Base-by-base conservation (phyloP, 2,113 vertebrate genomes). In the Trogon melanurus region DNA sequence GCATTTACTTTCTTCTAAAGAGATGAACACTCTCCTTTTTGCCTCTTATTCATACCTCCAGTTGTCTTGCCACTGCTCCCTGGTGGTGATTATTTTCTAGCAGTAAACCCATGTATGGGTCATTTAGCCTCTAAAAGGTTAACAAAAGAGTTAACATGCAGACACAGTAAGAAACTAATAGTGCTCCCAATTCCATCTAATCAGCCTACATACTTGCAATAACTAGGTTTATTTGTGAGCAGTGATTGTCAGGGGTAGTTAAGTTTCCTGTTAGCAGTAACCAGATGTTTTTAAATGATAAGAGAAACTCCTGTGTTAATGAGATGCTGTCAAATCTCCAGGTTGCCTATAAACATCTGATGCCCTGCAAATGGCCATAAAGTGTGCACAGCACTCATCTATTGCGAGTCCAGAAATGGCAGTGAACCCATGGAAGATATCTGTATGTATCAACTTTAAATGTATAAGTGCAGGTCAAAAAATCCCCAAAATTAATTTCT, bases 341-440 rank as follows among this genome's bases (percentile, higher is more conserved):
- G n/a, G 65, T 23, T 78, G n/a, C 16, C 41, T 27, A 60, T 58
- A 66, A 94, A 89, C 7, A 58, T 79, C 16, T 30, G 27, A 85
- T 62, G 56, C 44, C 65, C 80, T 75, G 29, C 48, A 74, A 79
- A 72, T 16, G 36, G n/a, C 26, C 27, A 51, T 50, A 54, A 92
- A 38, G 7, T 12, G 6, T 27, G 12, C 0, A 0, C 10, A 73
- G 14, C 27, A 16, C 18, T 66, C 25, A 58, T 29, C 58, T 44
- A 45, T 2, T 36, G 5, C 41, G 87, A 57, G 69, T 47, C 60
- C 44, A 79, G 80, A 94, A 91, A 81, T 38, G 26, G 22, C 44
- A 41, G 17, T 22, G 30, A 84, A 70, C 2, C 9, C 13, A 80
- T 8, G 10, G 34, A 90, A 88, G 22, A 75, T 17, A 56, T n/a